phyloP scores from a whole-genome alignment of 2,113 vertebrate genomes.

The Hassar affinis region DNA sequence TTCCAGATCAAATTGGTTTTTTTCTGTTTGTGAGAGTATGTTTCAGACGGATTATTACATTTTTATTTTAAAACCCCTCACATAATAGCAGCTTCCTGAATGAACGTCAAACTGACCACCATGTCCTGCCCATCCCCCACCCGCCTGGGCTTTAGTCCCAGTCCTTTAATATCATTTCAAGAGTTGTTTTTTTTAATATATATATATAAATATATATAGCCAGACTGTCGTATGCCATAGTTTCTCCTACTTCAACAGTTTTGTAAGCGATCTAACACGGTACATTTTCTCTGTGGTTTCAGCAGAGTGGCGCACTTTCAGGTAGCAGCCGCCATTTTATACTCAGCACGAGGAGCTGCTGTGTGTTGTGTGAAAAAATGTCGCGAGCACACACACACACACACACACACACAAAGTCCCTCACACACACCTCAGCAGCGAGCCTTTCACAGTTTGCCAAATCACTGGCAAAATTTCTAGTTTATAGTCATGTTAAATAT shows the following conservation, averaged over 20 bases:
- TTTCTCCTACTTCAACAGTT: neutral
- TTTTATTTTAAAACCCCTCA: neutral
- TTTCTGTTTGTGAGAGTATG: neutral
- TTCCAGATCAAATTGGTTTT: neutral
- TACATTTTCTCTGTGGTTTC: slow-evolving; percentile 17
- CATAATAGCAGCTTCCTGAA: neutral
- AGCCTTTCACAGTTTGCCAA: neutral
- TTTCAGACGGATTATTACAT: neutral
- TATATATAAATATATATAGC: no score
- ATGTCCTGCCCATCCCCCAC: slow-evolving; percentile 38
- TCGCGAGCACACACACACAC: neutral
- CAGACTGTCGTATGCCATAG: no score
- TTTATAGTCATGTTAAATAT: no score
- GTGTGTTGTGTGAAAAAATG: neutral
- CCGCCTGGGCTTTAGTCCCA: neutral
- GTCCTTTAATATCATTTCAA: neutral
- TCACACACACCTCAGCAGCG: neutral
- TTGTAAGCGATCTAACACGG: neutral
- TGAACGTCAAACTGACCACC: neutral
- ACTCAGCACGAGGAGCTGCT: neutral
- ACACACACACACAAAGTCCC: neutral
- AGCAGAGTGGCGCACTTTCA: slow-evolving; percentile 49
- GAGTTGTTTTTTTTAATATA: neutral
- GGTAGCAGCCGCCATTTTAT: slow-evolving; percentile 51
- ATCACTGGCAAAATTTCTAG: neutral